A percentile compares a stretch with the other conserved stretches of the same genome.
These are phyloP conservation scores for Rhagonycha fulva DNA, from an alignment of 2,888 invertebrate genomes.

Conservation along the genomic window DNA sequence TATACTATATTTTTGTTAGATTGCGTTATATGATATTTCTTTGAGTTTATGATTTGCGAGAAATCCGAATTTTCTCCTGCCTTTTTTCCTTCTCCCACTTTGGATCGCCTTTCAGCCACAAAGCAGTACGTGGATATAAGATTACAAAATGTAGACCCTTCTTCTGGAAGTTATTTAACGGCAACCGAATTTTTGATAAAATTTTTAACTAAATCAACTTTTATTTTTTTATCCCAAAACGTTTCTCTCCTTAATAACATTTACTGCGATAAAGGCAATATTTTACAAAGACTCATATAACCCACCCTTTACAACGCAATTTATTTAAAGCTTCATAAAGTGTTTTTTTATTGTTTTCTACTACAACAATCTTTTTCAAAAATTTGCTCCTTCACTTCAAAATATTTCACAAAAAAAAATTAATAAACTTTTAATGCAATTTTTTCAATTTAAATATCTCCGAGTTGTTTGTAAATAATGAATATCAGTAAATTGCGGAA, in stretches of 20 bases:
- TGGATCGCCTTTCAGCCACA: conserved; percentile 17
- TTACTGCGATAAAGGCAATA: not conserved
- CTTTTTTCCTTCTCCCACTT: conserved; percentile 5
- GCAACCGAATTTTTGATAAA: not conserved
- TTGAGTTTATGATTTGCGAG: conserved; percentile 23
- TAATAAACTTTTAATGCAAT: conserved; percentile 24
- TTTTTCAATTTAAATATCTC: conserved; percentile 25
- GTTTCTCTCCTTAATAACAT: not conserved
- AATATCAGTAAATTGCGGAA: conserved; percentile 53
- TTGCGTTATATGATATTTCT: conserved; percentile 19
- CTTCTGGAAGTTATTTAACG: not conserved
- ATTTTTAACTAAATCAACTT: not conserved
- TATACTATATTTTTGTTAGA: conserved; percentile 4
- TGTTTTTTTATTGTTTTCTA: not conserved
- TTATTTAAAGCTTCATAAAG: not conserved
- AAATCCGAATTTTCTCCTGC: conserved; percentile 18
- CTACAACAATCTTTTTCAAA: not conserved
- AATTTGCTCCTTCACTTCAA: not conserved
- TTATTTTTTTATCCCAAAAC: not conserved
- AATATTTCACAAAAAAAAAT: not conserved
- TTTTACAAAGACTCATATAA: not conserved
- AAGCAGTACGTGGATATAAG: conserved; percentile 2
- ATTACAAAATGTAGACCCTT: conserved; percentile 10
- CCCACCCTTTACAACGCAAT: not conserved
- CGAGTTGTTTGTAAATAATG: conserved; percentile 49